phyloP scores from a whole-genome alignment of 92 coral and sea anemone species.

The Actinernus sp. region DNA sequence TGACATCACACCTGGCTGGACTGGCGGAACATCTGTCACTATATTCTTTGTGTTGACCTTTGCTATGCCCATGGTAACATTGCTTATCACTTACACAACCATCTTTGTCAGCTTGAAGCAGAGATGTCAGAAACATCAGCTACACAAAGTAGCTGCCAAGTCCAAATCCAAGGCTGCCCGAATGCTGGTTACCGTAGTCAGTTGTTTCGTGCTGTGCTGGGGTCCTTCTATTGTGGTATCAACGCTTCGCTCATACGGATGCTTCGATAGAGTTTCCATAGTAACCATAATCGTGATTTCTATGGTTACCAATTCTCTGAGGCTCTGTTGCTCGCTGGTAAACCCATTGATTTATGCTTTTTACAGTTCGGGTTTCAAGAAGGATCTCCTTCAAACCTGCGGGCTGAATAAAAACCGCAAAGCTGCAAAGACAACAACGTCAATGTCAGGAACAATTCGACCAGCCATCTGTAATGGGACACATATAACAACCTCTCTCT shows the following conservation, averaged over 20 bases:
- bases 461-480: too few relatives aligned
- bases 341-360: too few relatives aligned
- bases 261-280: constrained; percentile 17
- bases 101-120: constrained; percentile 23
- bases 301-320: constrained; percentile 18
- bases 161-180: constrained; percentile 63
- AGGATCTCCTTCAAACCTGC: too few relatives aligned
- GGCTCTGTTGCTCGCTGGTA: constrained; percentile 45
- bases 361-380: too few relatives aligned
- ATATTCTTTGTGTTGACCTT: constrained; percentile 43
- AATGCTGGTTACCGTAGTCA: constrained; percentile 52
- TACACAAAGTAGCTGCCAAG: constrained; percentile 48
- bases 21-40: constrained; percentile 53
- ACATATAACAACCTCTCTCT: too few relatives aligned
- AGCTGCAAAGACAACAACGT: too few relatives aligned
- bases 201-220: constrained; percentile 39
- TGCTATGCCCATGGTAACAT: constrained; percentile 37
- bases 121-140: constrained; percentile 31
- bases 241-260: constrained; percentile 50
- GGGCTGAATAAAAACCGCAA: too few relatives aligned
- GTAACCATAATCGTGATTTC: constrained; percentile 28
- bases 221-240: constrained; percentile 46
- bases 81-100: constrained; percentile 43
- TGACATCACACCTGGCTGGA: constrained; percentile 33
- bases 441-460: too few relatives aligned